These are phyloP conservation scores for Aurelia aurita DNA, from an alignment of 30 jellyfish, hydroid and myxozoan genomes.

Conservation along the genomic window DNA sequence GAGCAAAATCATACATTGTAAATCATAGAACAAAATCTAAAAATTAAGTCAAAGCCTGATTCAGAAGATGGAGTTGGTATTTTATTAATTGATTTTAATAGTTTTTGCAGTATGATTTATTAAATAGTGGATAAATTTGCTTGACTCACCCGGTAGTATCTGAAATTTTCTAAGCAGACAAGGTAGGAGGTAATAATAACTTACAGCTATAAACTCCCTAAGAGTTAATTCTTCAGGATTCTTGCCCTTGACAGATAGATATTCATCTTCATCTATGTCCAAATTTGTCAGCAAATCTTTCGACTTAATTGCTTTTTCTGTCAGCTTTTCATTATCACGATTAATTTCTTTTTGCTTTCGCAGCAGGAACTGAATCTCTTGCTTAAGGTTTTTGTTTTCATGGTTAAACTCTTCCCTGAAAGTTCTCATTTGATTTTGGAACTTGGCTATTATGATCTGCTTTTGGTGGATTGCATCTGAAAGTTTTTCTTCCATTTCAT, in stretches of 20 bases:
- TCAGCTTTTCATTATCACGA: slow-evolving; percentile 32
- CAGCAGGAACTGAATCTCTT: slow-evolving; percentile 58
- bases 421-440: slow-evolving; percentile 51
- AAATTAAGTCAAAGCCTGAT: too few species aligned
- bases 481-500: slow-evolving; percentile 84
- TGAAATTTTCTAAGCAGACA: too few species aligned
- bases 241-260: slow-evolving; percentile 67
- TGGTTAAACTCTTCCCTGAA: slow-evolving; percentile 17
- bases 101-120: too few species aligned
- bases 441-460: slow-evolving; percentile 71
- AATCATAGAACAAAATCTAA: too few species aligned
- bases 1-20: too few species aligned
- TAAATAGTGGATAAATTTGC: too few species aligned
- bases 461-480: slow-evolving; percentile 82
- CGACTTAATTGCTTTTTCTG: slow-evolving; percentile 37
- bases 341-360: slow-evolving; percentile 41
- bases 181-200: neutral
- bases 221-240: slow-evolving; percentile 57
- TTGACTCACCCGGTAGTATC: too few species aligned
- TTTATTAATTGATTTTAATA: too few species aligned
- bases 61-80: too few species aligned
- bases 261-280: slow-evolving; percentile 75
- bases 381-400: slow-evolving; percentile 46
- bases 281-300: slow-evolving; percentile 33
- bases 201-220: slow-evolving; percentile 79